Percentiles rank a stretch among this genome's conserved stretches.
Evolutionary conservation across 2,888 invertebrate species (phyloP).

Genomic region (Bruchidius siliquastri): DNA sequence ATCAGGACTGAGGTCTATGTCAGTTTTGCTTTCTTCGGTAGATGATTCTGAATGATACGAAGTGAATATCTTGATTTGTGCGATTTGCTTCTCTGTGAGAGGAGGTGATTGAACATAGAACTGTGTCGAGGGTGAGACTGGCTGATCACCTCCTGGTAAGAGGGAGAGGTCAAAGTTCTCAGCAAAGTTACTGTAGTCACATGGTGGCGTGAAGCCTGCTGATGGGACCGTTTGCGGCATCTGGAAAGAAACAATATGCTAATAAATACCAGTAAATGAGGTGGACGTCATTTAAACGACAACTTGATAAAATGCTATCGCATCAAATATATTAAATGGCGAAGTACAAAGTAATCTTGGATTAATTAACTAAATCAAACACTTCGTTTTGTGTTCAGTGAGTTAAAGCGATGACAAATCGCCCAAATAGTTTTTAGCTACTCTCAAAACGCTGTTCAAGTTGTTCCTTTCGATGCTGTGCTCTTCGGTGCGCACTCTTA

Average conservation of each 20-base stretch:
- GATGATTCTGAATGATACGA: constrained; percentile 39
- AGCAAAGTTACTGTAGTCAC: constrained; percentile 58
- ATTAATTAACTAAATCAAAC: too few species aligned
- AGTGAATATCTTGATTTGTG: constrained; percentile 40
- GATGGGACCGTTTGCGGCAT: constrained; percentile 81
- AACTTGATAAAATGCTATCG: too few species aligned
- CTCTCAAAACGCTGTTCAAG: too few species aligned
- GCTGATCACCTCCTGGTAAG: constrained; percentile 59
- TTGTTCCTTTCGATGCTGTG: too few species aligned
- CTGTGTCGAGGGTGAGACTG: constrained; percentile 51
- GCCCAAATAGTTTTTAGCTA: too few species aligned
- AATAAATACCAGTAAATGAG: neutral
- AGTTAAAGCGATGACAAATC: too few species aligned
- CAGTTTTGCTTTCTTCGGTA: constrained; percentile 28
- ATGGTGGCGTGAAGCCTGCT: constrained; percentile 71
- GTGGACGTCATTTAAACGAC: too few species aligned
- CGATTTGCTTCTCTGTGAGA: constrained; percentile 29
- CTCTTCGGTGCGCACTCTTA: too few species aligned
- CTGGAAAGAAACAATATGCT: constrained; percentile 49
- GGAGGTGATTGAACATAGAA: constrained; percentile 44
- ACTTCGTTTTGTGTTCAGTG: too few species aligned
- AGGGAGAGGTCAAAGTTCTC: constrained; percentile 70
- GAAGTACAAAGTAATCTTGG: too few species aligned
- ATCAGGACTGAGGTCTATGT: constrained; percentile 40
- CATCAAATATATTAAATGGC: too few species aligned